Conservation (phyloP, 2,888 invertebrate species). For the Agrenia bidenticulata region DNA sequence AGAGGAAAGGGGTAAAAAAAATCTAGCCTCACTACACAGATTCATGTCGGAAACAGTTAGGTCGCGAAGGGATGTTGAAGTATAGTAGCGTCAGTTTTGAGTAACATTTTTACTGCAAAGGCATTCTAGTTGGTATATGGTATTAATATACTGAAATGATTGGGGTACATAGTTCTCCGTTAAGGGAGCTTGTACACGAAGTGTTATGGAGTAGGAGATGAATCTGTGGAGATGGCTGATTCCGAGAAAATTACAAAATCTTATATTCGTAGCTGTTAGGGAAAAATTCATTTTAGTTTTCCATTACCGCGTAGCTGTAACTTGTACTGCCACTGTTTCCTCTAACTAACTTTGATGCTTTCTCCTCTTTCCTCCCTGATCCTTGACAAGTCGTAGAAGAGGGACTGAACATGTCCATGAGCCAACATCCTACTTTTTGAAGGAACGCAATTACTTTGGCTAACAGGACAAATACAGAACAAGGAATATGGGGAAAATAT, state of each 20-base stretch:
- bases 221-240: not conserved
- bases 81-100: not conserved
- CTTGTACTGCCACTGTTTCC: conserved; percentile 1
- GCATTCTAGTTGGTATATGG: too few species aligned
- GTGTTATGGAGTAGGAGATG: not conserved
- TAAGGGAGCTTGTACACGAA: too few species aligned
- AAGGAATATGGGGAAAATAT: conserved; percentile 9
- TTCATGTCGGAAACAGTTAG: conserved; percentile 14
- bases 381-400: conserved; percentile 12
- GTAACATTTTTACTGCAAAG: too few species aligned
- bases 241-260: conserved; percentile 23
- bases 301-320: conserved; percentile 13
- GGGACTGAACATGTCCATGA: conserved; percentile 4
- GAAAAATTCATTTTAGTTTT: conserved; percentile 23
- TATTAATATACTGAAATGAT: too few species aligned
- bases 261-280: conserved; percentile 11
- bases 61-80: not conserved
- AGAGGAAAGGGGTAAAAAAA: not conserved
- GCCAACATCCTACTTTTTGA: conserved; percentile 21
- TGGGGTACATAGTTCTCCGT: too few species aligned
- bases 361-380: not conserved
- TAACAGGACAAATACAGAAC: conserved; percentile 2
- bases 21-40: not conserved
- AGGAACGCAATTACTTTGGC: conserved; percentile 25
- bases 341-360: not conserved